phyloP scores from a whole-genome alignment of 37 sponge, comb jelly and placozoan genomes.

The Beroe forskalii region DNA sequence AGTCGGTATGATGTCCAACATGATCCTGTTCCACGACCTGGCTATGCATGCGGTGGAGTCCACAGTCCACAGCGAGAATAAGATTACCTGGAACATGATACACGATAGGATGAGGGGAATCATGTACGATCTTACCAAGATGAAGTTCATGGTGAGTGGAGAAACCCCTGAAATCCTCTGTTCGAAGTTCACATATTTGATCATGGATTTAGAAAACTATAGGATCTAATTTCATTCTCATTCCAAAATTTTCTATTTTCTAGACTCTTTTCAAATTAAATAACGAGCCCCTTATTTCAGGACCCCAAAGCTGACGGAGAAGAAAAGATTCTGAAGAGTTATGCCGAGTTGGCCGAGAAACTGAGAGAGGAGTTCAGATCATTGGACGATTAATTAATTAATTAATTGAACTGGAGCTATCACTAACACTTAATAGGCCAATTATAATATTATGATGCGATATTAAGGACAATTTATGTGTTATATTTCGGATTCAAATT shows the following conservation, averaged over 20 bases:
- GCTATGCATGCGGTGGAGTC: conserved; percentile 90
- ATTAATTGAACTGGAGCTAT: too few species aligned
- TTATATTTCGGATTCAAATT: too few species aligned
- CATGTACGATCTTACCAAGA: conserved; percentile 85
- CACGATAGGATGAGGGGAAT: conserved; percentile 78
- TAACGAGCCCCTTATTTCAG: conserved; percentile 70
- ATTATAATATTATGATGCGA: too few species aligned
- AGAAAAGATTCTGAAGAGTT: conserved; percentile 74
- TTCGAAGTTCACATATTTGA: too few species aligned
- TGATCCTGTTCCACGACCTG: conserved; percentile 88
- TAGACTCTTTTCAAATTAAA: too few species aligned
- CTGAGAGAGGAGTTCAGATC: conserved; percentile 88
- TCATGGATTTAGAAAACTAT: too few species aligned
- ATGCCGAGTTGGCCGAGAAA: conserved; percentile 80
- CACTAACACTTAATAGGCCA: too few species aligned
- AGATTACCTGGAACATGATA: conserved; percentile 94
- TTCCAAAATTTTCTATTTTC: too few species aligned
- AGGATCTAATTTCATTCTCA: too few species aligned
- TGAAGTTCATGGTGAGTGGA: conserved; percentile 94
- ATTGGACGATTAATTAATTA: conserved; percentile 91
- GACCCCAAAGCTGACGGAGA: conserved; percentile 84
- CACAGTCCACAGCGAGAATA: conserved; percentile 89
- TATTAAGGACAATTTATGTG: too few species aligned
- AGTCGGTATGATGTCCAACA: conserved; percentile 94
- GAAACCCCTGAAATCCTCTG: too few species aligned